phyloP scores from a whole-genome alignment of 2,113 vertebrate genomes.

The Oceanodroma tethys region DNA sequence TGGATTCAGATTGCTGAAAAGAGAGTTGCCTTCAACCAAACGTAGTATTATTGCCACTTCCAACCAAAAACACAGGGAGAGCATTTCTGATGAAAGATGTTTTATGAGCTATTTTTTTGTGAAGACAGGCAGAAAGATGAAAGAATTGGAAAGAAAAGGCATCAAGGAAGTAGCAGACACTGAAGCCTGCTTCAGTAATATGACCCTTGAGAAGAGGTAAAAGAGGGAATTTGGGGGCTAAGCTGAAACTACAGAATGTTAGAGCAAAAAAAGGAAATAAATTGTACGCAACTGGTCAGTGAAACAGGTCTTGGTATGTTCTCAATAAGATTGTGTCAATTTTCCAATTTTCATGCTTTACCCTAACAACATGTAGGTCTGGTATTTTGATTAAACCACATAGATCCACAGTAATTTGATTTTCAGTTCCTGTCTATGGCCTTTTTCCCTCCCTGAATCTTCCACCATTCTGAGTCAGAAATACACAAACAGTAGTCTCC shows the following conservation, averaged over 20 bases:
- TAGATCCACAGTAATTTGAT: not conserved
- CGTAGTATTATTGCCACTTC: not conserved
- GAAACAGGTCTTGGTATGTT: not conserved
- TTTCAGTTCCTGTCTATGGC: not conserved
- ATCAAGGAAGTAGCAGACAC: not conserved
- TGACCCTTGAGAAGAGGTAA: not conserved
- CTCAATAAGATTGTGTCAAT: not conserved
- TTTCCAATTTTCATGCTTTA: not conserved
- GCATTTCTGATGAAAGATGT: not conserved
- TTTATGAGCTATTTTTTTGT: not conserved
- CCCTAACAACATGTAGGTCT: not conserved
- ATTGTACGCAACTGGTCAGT: not conserved
- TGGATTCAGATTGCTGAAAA: not conserved
- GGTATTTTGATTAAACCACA: not conserved
- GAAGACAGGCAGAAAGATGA: not conserved
- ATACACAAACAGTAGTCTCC: not conserved
- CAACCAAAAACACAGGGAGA: not conserved
- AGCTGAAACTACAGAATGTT: not conserved
- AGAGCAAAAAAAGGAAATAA: not conserved
- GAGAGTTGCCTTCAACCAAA: not conserved
- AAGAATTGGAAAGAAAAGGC: not conserved
- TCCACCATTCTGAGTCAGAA: not conserved
- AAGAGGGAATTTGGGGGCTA: not conserved
- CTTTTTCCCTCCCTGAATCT: not conserved
- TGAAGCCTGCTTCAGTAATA: not conserved